phyloP scores from a whole-genome alignment of 2,888 invertebrate genomes.

The Hirudinaria manillensis region DNA sequence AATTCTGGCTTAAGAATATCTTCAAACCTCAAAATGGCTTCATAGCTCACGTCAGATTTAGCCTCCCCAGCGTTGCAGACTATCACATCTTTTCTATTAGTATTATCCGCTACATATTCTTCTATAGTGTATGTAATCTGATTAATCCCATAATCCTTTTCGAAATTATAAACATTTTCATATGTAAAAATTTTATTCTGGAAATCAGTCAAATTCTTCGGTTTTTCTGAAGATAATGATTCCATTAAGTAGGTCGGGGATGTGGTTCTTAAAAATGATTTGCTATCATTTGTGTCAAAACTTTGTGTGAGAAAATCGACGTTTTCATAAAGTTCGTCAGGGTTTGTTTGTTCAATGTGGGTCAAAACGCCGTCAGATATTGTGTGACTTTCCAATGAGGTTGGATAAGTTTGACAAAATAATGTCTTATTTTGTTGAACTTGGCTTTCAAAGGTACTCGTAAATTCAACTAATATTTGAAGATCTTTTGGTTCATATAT shows the following conservation, averaged over 20 bases:
- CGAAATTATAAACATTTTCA: neutral
- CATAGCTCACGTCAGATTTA: neutral
- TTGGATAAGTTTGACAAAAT: too few species aligned
- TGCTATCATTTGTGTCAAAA: too few species aligned
- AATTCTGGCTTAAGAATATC: too few species aligned
- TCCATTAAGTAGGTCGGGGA: neutral
- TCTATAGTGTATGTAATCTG: neutral
- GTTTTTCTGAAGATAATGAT: neutral
- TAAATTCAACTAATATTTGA: too few species aligned
- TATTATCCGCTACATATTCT: neutral
- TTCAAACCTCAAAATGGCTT: neutral
- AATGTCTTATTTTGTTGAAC: too few species aligned
- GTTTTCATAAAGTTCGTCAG: neutral
- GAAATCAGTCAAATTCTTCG: neutral
- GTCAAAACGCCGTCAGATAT: neutral
- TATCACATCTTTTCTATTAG: neutral
- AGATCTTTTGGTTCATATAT: too few species aligned
- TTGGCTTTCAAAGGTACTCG: too few species aligned
- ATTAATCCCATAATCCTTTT: neutral
- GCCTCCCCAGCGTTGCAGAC: neutral
- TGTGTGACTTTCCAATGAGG: neutral
- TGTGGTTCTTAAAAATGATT: neutral
- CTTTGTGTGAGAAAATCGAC: neutral
- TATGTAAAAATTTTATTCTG: neutral
- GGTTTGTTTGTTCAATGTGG: conserved; percentile 7